These are phyloP conservation scores for Dendrocincla tyrannina DNA, from an alignment of 2,797 vertebrate species.

Conservation along the genomic window DNA sequence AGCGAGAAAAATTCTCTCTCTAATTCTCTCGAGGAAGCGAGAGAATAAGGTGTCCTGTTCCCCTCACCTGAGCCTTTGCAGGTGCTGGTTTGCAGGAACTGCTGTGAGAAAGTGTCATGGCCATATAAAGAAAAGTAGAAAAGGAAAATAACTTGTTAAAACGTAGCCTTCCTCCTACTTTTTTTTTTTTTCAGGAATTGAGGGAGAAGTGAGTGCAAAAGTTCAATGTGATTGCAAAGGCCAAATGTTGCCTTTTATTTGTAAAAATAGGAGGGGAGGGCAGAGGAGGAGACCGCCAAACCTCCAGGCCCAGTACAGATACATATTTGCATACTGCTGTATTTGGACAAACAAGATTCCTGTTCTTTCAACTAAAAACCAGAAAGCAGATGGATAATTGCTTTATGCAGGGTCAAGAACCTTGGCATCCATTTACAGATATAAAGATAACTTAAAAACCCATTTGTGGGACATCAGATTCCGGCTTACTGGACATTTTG, in stretches of 20 bases:
- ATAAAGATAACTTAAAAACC: neutral
- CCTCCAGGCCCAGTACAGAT: neutral
- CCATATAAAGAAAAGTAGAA: neutral
- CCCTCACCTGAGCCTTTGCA: neutral
- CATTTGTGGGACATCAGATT: neutral
- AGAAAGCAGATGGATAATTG: neutral
- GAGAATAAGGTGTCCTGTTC: neutral
- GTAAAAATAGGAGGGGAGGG: neutral
- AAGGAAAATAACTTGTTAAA: slow-evolving; percentile 8
- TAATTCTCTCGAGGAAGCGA: accelerated
- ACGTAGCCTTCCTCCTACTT: neutral
- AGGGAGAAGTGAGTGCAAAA: neutral
- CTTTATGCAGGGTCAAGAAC: neutral
- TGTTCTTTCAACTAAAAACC: neutral
- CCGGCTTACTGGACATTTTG: neutral
- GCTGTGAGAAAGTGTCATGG: neutral
- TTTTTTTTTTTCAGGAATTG: neutral
- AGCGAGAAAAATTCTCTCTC: too few species aligned
- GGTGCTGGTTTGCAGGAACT: neutral
- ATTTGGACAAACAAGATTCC: neutral
- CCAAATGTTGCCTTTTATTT: neutral
- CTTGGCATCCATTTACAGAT: neutral
- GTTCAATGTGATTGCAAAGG: neutral
- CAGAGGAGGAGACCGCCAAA: neutral
- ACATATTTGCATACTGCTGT: neutral